phyloP scores from a whole-genome alignment of 2,888 invertebrate species.

The Cataglyphis albicans region DNA sequence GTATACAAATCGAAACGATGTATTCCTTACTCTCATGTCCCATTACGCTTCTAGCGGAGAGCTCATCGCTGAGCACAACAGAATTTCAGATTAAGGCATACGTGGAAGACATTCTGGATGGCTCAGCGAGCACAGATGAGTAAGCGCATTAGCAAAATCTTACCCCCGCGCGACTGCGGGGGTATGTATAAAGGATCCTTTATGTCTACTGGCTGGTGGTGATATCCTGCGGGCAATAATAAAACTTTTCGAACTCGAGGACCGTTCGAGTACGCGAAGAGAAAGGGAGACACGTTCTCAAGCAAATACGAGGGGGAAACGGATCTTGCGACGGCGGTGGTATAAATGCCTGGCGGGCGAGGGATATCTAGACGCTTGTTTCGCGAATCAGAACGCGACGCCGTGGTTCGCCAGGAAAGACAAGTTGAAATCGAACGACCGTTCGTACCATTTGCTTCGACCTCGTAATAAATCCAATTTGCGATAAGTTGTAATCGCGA shows the following conservation, averaged over 20 bases:
- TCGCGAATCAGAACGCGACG: constrained; percentile 68
- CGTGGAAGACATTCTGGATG: constrained; percentile 8
- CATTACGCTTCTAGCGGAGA: constrained; percentile 38
- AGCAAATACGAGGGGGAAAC: constrained; percentile 78
- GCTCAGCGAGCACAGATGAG: constrained; percentile 44
- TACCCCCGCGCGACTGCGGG: constrained; percentile 21
- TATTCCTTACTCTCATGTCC: constrained; percentile 40
- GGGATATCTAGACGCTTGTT: constrained; percentile 73
- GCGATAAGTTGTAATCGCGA: constrained; percentile 46
- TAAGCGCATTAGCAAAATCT: constrained; percentile 67
- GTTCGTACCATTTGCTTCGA: constrained; percentile 51
- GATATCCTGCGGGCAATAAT: constrained; percentile 79
- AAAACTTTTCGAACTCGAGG: constrained; percentile 77
- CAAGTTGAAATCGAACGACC: constrained; percentile 65
- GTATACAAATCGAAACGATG: constrained; percentile 24
- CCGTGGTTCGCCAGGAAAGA: constrained; percentile 64
- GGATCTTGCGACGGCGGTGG: constrained; percentile 66
- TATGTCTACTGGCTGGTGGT: constrained; percentile 64
- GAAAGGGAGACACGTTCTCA: constrained; percentile 59
- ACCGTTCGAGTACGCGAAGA: constrained; percentile 66
- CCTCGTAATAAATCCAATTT: constrained; percentile 63
- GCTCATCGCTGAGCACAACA: constrained; percentile 34
- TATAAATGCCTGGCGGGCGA: constrained; percentile 69
- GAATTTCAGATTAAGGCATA: constrained; percentile 50
- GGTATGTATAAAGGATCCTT: constrained; percentile 59